phyloP scores from a whole-genome alignment of 2,113 vertebrate genomes.

The Tragelaphus strepsiceros region DNA sequence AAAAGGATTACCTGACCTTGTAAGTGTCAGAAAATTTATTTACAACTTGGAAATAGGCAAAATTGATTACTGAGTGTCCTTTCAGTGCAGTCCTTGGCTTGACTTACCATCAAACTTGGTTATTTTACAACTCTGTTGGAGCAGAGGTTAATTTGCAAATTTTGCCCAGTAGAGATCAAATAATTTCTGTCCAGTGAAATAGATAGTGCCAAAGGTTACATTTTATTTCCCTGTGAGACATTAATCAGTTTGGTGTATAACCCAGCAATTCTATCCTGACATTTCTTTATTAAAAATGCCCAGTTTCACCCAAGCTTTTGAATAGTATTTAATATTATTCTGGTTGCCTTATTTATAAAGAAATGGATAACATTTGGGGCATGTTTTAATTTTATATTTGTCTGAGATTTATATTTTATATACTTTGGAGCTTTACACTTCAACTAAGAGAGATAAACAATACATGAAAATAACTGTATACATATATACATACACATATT shows the following conservation, averaged over 20 bases:
- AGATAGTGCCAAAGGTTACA: slow-evolving; percentile 3
- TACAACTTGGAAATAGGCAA: neutral
- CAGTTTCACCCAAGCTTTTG: neutral
- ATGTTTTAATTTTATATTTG: neutral
- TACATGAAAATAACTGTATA: neutral
- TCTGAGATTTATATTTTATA: neutral
- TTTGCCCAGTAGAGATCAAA: slow-evolving; percentile 3
- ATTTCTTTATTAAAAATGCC: neutral
- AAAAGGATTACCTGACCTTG: neutral
- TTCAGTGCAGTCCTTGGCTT: neutral
- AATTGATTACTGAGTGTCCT: neutral
- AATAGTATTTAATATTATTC: neutral
- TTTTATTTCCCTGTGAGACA: neutral
- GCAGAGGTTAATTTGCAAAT: slow-evolving; percentile 28
- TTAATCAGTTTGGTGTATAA: neutral
- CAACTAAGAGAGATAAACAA: neutral
- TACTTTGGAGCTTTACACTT: neutral
- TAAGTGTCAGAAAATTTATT: neutral
- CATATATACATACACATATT: neutral
- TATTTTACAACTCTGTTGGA: neutral
- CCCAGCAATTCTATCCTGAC: neutral
- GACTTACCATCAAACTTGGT: neutral
- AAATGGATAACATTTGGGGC: neutral
- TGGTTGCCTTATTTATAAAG: neutral
- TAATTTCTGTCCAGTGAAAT: neutral